phyloP scores from a whole-genome alignment of 1,140 invertebrate species.

The Arion vulgaris region DNA sequence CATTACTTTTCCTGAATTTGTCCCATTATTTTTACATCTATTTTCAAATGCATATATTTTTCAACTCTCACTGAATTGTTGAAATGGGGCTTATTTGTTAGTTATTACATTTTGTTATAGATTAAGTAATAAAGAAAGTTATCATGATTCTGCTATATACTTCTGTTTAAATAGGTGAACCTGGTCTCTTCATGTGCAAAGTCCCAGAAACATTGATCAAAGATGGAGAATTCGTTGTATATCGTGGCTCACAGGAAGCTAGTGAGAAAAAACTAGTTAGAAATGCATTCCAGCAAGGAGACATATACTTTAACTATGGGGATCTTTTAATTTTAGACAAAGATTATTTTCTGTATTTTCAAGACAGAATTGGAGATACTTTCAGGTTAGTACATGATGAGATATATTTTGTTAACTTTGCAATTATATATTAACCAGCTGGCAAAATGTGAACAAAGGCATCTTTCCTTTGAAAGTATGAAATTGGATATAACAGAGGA shows the following conservation, averaged over 20 bases:
- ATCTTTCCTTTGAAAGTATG: too few species aligned
- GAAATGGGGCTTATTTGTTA: background rate
- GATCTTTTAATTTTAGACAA: constrained; percentile 68
- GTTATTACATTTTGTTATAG: too few species aligned
- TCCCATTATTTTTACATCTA: too few species aligned
- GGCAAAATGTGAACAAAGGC: too few species aligned
- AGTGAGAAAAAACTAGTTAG: constrained; percentile 61
- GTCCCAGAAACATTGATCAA: constrained; percentile 37
- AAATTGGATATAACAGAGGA: too few species aligned
- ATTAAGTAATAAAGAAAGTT: background rate
- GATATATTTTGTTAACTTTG: too few species aligned
- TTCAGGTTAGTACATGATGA: constrained; percentile 56
- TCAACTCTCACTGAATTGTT: background rate
- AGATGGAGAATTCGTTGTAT: constrained; percentile 43
- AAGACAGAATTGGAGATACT: constrained; percentile 70
- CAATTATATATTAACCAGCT: too few species aligned
- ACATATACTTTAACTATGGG: constrained; percentile 65
- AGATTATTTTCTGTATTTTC: constrained; percentile 70
- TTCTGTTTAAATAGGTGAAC: constrained; percentile 50
- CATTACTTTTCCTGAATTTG: too few species aligned
- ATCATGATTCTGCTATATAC: background rate
- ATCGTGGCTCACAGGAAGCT: constrained; percentile 58
- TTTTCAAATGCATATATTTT: too few species aligned
- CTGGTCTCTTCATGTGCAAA: constrained; percentile 53
- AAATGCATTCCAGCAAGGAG: constrained; percentile 59